Evolutionary conservation across 2,888 invertebrate genomes (phyloP), one percentile per base, ranked within the genome.

Genomic region (Malachius bipustulatus): DNA sequence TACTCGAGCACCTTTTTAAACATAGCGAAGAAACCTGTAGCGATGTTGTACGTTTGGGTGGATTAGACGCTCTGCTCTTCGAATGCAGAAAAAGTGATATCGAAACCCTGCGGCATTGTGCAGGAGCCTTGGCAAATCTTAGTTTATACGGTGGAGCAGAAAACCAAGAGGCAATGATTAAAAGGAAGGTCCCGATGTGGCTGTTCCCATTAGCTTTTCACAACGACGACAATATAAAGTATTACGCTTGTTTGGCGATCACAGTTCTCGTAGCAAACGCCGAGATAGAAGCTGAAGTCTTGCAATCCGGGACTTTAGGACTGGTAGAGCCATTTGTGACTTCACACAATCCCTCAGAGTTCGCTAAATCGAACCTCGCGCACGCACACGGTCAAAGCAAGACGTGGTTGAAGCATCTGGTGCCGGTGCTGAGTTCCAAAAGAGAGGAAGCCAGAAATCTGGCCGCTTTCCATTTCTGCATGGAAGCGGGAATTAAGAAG

Each of bases 401-500:
- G 57, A 87, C 87, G 51, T 96, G 96, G 96, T 66, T 97, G 35
- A 77, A 85, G 62, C 72, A 88, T 49, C 69, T 98, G 45, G 89
- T 97, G 3, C 94, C 96, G 1, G 89, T 97, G 8, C 67, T 98
- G 35, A 85, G 84, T 57, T 94, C 94, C 26, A 88, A 93, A 57
- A 71, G 94, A 41, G 90, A 94, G 57, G 97, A 97, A 63, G 96
- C 97, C 0, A 75, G 93, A 52, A 93, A 91, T 58, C 66, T 98
- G 49, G 97, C 96, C 3, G 94, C 97, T 19, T 98, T 97, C 60
- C 98, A 98, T 59, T 87, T 96, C 61, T 94, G 94, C 56, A 94
- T 98, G 93, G 98, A 98, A 64, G 96, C 97, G 8, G 90, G 90
- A 24, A 96, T 98, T 36, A 97, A 97, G 61, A 87, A 91, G 51